Conservation (phyloP, 2,113 vertebrate genomes). For the Tyrannus savana region DNA sequence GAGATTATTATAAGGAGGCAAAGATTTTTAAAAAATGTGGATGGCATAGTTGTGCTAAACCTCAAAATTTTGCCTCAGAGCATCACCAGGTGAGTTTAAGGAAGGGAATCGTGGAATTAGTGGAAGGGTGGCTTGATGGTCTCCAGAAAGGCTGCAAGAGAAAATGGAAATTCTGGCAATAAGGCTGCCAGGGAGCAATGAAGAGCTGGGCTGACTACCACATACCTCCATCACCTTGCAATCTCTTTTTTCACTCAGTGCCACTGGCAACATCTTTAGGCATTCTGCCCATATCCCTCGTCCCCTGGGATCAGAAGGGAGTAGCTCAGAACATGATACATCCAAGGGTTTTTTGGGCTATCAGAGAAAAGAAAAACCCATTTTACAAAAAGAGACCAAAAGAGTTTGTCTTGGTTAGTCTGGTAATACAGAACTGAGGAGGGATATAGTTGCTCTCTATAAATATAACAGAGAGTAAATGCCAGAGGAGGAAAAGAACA, state of each 20-base stretch:
- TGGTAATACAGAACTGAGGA: not conserved
- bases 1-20: not conserved
- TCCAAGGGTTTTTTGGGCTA: not conserved
- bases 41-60: not conserved
- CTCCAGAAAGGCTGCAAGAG: not conserved
- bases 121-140: not conserved
- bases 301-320: not conserved
- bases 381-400: not conserved
- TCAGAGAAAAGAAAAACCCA: not conserved
- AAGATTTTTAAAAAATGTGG: not conserved
- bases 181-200: rapidly evolving
- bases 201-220: not conserved
- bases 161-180: not conserved
- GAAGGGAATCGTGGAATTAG: not conserved
- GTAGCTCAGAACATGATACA: not conserved
- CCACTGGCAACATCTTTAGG: not conserved
- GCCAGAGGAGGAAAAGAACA: not conserved
- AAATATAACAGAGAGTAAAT: not conserved
- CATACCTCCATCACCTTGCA: not conserved
- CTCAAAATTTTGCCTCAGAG: not conserved
- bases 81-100: not conserved
- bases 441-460: not conserved
- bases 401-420: not conserved
- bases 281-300: rapidly evolving
- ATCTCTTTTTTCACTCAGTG: not conserved